phyloP scores from a whole-genome alignment of 1,140 invertebrate genomes.

The Lutraria rhynchaena region DNA sequence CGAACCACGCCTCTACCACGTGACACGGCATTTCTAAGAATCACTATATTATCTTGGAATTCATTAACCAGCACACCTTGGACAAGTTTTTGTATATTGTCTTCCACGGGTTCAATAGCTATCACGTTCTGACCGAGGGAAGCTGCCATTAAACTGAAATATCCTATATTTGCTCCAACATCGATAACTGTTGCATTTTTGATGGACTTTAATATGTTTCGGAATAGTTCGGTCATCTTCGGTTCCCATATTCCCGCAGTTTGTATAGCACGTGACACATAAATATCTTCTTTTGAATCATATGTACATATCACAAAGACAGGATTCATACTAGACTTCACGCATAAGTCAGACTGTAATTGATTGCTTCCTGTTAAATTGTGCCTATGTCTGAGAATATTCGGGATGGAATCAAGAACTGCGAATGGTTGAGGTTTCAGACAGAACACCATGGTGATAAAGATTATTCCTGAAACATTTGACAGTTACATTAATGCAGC shows the following conservation, averaged over 20 bases:
- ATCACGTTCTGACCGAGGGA: slow-evolving; percentile 72
- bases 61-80: slow-evolving; percentile 56
- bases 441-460: no score
- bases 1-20: slow-evolving; percentile 63
- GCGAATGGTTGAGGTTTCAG: no score
- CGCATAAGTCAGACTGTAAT: not conserved
- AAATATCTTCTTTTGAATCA: slow-evolving; percentile 65
- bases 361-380: no score
- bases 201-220: slow-evolving; percentile 59
- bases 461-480: no score
- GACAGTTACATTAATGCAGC: no score
- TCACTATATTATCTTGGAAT: slow-evolving; percentile 60
- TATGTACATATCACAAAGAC: slow-evolving; percentile 72
- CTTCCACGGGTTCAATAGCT: slow-evolving; percentile 75
- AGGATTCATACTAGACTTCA: slow-evolving; percentile 53
- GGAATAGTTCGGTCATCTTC: slow-evolving; percentile 67
- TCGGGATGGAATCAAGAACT: no score
- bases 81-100: slow-evolving; percentile 67
- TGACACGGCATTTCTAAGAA: slow-evolving; percentile 72
- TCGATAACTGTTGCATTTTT: slow-evolving; percentile 71
- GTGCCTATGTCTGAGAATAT: no score
- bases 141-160: slow-evolving; percentile 71
- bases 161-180: slow-evolving; percentile 78
- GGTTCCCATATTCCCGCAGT: slow-evolving; percentile 75
- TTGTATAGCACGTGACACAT: slow-evolving; percentile 71